Conservation (phyloP, 2,113 vertebrate genomes). For the Myxocyprinus asiaticus region DNA sequence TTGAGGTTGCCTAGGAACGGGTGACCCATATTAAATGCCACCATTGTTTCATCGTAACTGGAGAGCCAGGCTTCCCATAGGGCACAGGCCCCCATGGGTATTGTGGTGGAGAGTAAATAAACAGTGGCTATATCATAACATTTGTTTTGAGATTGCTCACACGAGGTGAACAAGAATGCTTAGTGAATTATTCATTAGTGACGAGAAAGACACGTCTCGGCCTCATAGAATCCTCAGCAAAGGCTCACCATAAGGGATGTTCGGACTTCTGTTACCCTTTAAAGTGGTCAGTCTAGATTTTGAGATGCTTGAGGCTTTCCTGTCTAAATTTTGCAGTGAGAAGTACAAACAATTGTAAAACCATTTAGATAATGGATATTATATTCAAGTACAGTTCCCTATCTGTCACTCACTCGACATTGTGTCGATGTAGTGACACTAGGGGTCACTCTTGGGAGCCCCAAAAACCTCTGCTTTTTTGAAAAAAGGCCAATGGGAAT, state of each 20-base stretch:
- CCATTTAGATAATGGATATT: too few relatives aligned
- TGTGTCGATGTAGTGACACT: too few relatives aligned
- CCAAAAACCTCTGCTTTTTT: too few relatives aligned
- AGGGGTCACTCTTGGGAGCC: too few relatives aligned
- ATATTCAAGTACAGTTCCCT: too few relatives aligned
- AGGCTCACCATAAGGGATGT: slow-evolving; percentile 51
- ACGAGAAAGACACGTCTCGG: slow-evolving; percentile 58
- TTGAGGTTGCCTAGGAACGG: slow-evolving; percentile 75
- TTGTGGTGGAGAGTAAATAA: slow-evolving; percentile 69
- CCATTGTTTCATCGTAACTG: slow-evolving; percentile 69
- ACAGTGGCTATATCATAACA: slow-evolving; percentile 54
- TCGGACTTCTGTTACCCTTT: not conserved
- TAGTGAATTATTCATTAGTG: slow-evolving; percentile 72
- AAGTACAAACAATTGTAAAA: too few relatives aligned
- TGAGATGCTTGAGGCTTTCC: not conserved
- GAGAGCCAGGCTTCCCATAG: slow-evolving; percentile 55
- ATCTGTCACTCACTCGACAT: too few relatives aligned
- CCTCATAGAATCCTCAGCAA: slow-evolving; percentile 58
- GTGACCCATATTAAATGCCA: slow-evolving; percentile 74
- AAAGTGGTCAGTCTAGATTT: not conserved
- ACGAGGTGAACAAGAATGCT: slow-evolving; percentile 66
- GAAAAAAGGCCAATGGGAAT: too few relatives aligned
- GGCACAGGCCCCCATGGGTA: slow-evolving; percentile 46
- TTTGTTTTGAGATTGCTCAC: slow-evolving; percentile 64
- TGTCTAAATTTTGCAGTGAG: too few relatives aligned